Base-by-base conservation (phyloP, 2,888 invertebrate genomes). In the Antitype chi region DNA sequence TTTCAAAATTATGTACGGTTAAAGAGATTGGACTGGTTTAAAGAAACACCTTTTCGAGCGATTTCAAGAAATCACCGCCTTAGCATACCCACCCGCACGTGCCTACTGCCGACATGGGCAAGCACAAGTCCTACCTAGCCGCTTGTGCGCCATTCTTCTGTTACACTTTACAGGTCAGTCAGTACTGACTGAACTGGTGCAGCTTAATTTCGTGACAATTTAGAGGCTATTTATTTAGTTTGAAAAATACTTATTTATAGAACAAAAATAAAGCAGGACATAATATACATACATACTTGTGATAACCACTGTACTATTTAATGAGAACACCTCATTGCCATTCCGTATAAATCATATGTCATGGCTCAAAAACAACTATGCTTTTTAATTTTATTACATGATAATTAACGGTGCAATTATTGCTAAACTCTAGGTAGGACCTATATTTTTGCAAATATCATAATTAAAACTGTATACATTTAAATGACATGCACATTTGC, bases 391-490 rank as follows among this genome's bases (percentile, higher is more conserved):
- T n/a, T 25, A 73, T 62, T 53, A n/a, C 2, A 53, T 47, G 53
- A 25, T 53, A 43, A 38, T 49, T 38, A 49, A 7, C n/a, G 23
- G 17, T 49, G 8, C 17, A 53, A 59, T 23, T 32, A 60, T 57
- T 52, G 9, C 20, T 38, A n/a, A 70, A 57, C 8, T 20, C 17
- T 23, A 23, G 32, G 20, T 23, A 28, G 1, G 4, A 32, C 11
- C 9, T 28, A 25, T 47, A 7, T 43, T n/a, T 43, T n/a, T 49
- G 52, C 38, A 38, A 28, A 38, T 20, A 25, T 43, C 23, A 59
- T 25, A 28, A 57, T 57, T 23, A 43, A 32, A 78, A 57, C 23
- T 63, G 1, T 43, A 32, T 52, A 52, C 47, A 59, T 77, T 64
- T 15, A 15, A 82, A 59, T 47, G 11, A 32, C 23, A 64, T 53